A percentile compares a stretch with the other conserved stretches of the same genome.
Conservation (phyloP, 2,113 vertebrate genomes). For the Melierax canorus region DNA sequence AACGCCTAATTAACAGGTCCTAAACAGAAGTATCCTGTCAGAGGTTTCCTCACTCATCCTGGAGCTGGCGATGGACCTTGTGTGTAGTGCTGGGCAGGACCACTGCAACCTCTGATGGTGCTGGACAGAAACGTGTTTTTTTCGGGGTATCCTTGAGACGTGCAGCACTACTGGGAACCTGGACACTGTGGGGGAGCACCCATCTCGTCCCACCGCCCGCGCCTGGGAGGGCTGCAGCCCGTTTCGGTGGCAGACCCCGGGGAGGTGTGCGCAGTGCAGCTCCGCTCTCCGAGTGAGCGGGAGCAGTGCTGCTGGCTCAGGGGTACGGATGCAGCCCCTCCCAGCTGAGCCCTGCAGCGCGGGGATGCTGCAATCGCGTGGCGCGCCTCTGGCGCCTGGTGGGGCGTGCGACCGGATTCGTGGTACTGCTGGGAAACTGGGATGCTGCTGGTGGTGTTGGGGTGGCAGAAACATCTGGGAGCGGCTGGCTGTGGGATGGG, state of each 20-base stretch:
- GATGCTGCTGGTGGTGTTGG: background rate
- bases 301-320: background rate
- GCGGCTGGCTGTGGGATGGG: fast-evolving
- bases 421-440: background rate
- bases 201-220: fast-evolving
- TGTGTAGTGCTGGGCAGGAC: background rate
- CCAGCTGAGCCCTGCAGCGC: fast-evolving
- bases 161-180: background rate
- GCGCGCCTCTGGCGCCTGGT: background rate
- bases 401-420: fast-evolving
- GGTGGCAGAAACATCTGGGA: background rate
- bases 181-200: fast-evolving
- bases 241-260: background rate
- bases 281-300: fast-evolving
- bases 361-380: fast-evolving
- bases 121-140: background rate
- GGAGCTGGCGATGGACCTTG: background rate
- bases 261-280: background rate
- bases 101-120: background rate
- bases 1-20: background rate
- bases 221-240: background rate
- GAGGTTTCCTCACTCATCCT: background rate
- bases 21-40: background rate
- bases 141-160: background rate
- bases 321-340: background rate